Evolutionary conservation across 2,113 vertebrate species (phyloP).

Genomic region (Geothlypis trichas): DNA sequence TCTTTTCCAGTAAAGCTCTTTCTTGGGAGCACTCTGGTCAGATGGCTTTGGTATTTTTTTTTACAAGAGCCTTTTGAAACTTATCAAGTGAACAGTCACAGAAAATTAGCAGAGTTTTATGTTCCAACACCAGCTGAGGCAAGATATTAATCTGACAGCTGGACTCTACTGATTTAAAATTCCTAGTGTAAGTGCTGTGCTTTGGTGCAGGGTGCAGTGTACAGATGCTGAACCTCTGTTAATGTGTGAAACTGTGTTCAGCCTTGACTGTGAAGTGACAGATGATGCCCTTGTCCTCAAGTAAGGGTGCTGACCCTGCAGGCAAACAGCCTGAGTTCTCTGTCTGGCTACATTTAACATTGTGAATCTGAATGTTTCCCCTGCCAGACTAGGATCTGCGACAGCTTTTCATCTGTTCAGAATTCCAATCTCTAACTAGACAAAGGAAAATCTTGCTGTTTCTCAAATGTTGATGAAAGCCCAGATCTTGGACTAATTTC

Average conservation of each 20-base stretch:
- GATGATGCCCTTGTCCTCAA: neutral
- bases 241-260: neutral
- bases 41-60: neutral
- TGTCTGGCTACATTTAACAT: neutral
- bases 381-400: neutral
- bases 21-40: neutral
- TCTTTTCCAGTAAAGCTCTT: neutral
- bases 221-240: neutral
- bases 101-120: neutral
- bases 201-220: neutral
- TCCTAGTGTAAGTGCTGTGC: neutral
- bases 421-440: neutral
- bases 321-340: neutral
- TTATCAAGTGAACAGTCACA: neutral
- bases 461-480: neutral
- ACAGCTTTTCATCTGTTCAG: neutral
- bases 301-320: neutral
- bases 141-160: conserved; percentile 8
- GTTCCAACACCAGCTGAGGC: neutral
- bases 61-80: neutral
- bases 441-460: neutral
- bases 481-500: neutral
- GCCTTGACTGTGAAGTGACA: neutral
- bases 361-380: neutral
- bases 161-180: neutral